These are phyloP conservation scores for Synanthedon tipuliformis DNA, from an alignment of 2,888 invertebrate genomes.

Conservation along the genomic window DNA sequence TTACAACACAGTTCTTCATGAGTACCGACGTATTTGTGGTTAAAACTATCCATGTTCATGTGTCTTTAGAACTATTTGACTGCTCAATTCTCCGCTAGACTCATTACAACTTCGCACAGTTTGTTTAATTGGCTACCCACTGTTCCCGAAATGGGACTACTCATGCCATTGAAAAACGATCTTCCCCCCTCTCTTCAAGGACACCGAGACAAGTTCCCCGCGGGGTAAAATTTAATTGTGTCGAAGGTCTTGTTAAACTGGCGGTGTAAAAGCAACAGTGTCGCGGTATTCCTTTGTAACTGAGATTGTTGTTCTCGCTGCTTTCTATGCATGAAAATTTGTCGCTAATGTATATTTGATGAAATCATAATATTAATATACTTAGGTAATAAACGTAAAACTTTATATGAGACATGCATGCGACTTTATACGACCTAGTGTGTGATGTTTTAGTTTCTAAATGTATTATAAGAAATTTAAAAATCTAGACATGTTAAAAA, in stretches of 20 bases:
- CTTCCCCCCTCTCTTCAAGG: not conserved
- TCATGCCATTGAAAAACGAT: slow-evolving; percentile 6
- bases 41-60: slow-evolving; percentile 8
- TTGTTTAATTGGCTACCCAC: slow-evolving; percentile 18
- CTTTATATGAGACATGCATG: too few species aligned
- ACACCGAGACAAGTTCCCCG: not conserved
- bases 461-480: too few species aligned
- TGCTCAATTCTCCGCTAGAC: slow-evolving; percentile 12
- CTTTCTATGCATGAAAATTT: slow-evolving; percentile 7
- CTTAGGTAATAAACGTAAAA: too few species aligned
- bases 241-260: slow-evolving; percentile 7
- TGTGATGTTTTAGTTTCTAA: too few species aligned
- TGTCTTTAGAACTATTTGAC: slow-evolving; percentile 9
- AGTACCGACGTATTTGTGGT: slow-evolving; percentile 1
- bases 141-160: slow-evolving; percentile 2
- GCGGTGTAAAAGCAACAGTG: slow-evolving; percentile 13
- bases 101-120: slow-evolving; percentile 22
- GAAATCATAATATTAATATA: too few species aligned
- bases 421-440: too few species aligned
- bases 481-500: too few species aligned
- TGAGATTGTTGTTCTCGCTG: slow-evolving; percentile 16
- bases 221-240: not conserved
- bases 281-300: slow-evolving; percentile 9
- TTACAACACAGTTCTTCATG: slow-evolving; percentile 2
- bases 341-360: not conserved